phyloP scores from a whole-genome alignment of 2,888 invertebrate species.

The Sympetrum striolatum region DNA sequence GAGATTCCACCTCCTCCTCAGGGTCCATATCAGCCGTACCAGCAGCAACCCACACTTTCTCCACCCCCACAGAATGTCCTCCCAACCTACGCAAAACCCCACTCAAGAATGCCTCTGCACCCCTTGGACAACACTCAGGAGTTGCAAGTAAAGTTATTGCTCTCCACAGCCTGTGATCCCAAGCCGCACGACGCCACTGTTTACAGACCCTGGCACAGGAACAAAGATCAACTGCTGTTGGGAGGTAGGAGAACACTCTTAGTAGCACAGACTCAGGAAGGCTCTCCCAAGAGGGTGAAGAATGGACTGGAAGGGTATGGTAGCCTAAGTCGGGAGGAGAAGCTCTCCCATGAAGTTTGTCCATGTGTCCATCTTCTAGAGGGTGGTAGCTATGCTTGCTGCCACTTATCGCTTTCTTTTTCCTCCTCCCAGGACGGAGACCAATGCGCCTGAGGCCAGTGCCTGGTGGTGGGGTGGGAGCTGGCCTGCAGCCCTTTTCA shows the following conservation, averaged over 20 bases:
- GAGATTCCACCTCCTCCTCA: slow-evolving; percentile 16
- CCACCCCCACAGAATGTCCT: neutral
- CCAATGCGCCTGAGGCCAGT: neutral
- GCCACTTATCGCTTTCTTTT: neutral
- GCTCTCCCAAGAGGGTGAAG: neutral
- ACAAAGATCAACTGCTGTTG: slow-evolving; percentile 65
- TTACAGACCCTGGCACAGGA: slow-evolving; percentile 77
- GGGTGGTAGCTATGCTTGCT: slow-evolving; percentile 22
- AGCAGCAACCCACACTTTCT: slow-evolving; percentile 5
- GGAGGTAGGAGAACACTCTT: neutral
- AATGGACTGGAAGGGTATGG: slow-evolving; percentile 7
- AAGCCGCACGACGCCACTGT: slow-evolving; percentile 77
- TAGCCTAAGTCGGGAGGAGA: slow-evolving; percentile 20
- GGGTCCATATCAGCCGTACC: slow-evolving; percentile 5
- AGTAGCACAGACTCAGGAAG: neutral
- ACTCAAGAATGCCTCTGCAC: neutral
- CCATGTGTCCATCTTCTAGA: neutral
- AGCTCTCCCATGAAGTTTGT: slow-evolving; percentile 17
- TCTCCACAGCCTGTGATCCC: slow-evolving; percentile 80
- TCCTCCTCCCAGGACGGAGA: slow-evolving; percentile 10
- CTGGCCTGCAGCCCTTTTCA: slow-evolving; percentile 36
- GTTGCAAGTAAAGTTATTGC: slow-evolving; percentile 59
- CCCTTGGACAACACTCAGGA: neutral
- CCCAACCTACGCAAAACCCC: neutral
- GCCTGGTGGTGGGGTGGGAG: slow-evolving; percentile 14